Evolutionary conservation across 2,888 invertebrate genomes (phyloP).

Genomic region (Aproaerema taeniolella): DNA sequence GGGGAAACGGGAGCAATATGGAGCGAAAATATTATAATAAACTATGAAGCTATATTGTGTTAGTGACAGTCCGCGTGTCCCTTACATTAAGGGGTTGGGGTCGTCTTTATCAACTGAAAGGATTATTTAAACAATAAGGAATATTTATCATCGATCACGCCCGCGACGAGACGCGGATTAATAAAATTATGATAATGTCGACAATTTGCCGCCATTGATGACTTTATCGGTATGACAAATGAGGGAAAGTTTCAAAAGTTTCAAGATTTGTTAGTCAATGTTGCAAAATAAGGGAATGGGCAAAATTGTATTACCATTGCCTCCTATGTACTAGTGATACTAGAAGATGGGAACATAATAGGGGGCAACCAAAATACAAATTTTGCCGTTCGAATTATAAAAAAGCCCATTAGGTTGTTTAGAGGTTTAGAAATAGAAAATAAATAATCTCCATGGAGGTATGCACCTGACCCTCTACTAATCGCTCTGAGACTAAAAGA

Average conservation of each 20-base stretch:
- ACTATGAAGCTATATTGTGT: conserved; percentile 69
- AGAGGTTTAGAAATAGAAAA: too few species aligned
- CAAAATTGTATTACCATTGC: too few species aligned
- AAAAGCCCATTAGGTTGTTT: too few species aligned
- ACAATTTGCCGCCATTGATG: conserved; percentile 21
- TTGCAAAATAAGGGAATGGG: too few species aligned
- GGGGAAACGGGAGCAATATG: conserved; percentile 57
- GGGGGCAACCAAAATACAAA: too few species aligned
- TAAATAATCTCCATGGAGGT: too few species aligned
- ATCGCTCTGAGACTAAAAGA: too few species aligned
- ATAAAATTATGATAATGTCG: conserved; percentile 46
- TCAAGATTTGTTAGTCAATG: too few species aligned
- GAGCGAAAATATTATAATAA: conserved; percentile 71
- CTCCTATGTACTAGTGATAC: too few species aligned
- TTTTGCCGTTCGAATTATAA: too few species aligned
- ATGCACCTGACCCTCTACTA: too few species aligned
- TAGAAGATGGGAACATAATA: too few species aligned
- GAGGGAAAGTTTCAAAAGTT: background rate
- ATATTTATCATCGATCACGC: conserved; percentile 63
- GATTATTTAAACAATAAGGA: conserved; percentile 64
- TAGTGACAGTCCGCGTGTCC: conserved; percentile 72
- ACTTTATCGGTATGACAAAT: conserved; percentile 7
- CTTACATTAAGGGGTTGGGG: conserved; percentile 64
- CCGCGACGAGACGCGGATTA: conserved; percentile 49
- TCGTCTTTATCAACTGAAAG: conserved; percentile 65